Evolutionary conservation across 2,797 vertebrate species (phyloP), one percentile per base, ranked within the genome.

Genomic region (Orestias chungarensis): DNA sequence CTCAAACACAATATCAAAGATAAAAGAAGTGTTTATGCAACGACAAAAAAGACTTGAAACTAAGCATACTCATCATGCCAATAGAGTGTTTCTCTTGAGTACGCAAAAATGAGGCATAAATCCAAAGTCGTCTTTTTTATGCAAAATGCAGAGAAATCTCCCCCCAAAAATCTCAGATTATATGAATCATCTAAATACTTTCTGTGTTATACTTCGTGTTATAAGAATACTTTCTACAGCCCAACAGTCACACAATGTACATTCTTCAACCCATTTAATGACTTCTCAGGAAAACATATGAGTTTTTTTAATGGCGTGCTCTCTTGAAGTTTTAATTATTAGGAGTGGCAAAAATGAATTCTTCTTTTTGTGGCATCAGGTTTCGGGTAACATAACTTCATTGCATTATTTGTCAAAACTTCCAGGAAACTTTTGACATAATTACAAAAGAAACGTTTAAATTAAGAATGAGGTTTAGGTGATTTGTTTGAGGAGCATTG

Each of bases 31-130:
- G 57, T 62, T 40, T 62, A 6, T 6, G n/a, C 6, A 12, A 38
- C 33, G 38, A 62, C 33, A 62, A 62, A 62, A 62, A 62, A n/a
- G 35, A 62, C 23, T 62, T 40, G 35, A 38, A 61, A 38, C 49
- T 38, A 38, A 61, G 11, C 11, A 40, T 20, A 38, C 33, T 38
- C 5, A 40, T 62, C 4, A 6, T 40, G 59, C 23, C 35, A 62
- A 25, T 20, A 62, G 5, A 62, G 11, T 25, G 40, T 35, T 61
- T 57, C 33, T 35, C 33, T 62, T 62, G 35, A n/a, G n/a, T 40
- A 7, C 33, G 40, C 35, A 62, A 62, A 33, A 40, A 10, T n/a
- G 12, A 40, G 23, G n/a, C 35, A 40, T 40, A n/a, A 40, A n/a
- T 40, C 35, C 14, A 15, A 40, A 40, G 59, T 40, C 17, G 6